Conservation (phyloP, 2,797 vertebrate species). For the Chlorospingus semifuscus region DNA sequence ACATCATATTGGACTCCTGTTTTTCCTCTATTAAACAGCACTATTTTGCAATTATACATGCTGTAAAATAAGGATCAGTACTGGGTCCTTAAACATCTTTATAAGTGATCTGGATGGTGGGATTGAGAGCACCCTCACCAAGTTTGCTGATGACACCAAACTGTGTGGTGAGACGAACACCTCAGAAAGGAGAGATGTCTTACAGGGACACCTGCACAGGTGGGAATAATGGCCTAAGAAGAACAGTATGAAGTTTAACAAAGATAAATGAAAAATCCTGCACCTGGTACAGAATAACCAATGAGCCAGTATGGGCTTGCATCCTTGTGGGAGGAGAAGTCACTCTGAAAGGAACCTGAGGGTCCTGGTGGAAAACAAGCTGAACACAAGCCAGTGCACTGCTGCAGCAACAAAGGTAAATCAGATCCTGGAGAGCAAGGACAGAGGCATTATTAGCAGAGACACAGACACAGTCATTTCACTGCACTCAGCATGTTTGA, state of each 20-base stretch:
- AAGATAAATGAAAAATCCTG: background rate
- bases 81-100: background rate
- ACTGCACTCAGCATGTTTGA: background rate
- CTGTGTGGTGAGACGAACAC: background rate
- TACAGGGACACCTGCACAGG: too few species aligned
- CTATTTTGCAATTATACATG: background rate
- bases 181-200: background rate
- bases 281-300: background rate
- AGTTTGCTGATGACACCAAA: background rate
- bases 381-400: accelerated
- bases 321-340: background rate
- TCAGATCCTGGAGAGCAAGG: background rate
- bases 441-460: background rate
- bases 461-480: background rate
- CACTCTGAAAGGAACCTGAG: background rate
- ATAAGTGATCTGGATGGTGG: background rate
- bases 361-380: background rate
- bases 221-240: background rate
- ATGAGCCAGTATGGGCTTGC: background rate
- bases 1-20: background rate
- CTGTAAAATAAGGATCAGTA: background rate
- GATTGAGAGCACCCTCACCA: background rate
- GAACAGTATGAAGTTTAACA: background rate
- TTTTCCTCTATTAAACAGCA: background rate
- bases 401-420: background rate